Base-by-base conservation (phyloP, 2,888 invertebrate genomes). In the Drosophila peninsularis region DNA sequence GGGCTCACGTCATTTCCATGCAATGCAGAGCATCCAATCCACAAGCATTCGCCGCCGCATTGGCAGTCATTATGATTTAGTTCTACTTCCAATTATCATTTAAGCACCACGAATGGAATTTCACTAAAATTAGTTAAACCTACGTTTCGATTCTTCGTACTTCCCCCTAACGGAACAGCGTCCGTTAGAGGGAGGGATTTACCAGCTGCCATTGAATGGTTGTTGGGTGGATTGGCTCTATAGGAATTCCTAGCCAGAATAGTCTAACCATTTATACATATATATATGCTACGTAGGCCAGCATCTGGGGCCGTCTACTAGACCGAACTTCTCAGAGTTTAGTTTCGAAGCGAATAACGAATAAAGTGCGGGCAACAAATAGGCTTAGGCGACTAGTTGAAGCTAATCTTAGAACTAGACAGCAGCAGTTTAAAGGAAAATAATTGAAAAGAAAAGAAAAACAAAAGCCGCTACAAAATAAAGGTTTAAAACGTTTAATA, bases 11-110 rank as follows among this genome's bases (percentile, higher is more conserved):
- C 39, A 19, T 37, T 37, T 57, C 47, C 45, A 61, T 19, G 42
- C 36, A 34, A 60, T 47, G 45, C 53, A 24, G 37, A 21, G 19
- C 11, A 19, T 19, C 5, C 19, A 6, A 42, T 13, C 19, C 19
- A 19, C 13, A 42, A 2, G 11, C 41, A 11, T 10, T 11, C 19
- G 11, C 3, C 24, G 14, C 24, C n/a, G 45, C 71, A 71, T 71
- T 72, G 68, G 49, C 84, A 82, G 82, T 87, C 88, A 86, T 72
- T 82, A 82, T 62, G 60, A 64, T 63, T 83, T 79, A 80, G 42
- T 49, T 53, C 45, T 49, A 64, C 41, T 62, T 55, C 52, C 62
- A 63, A 39, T 60, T 63, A 66, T 62, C 41, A 30, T 61, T 55
- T 54, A 68, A 69, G 55, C 44, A 30, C 5, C 39, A 32, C 13